Conservation (phyloP, 2,888 invertebrate species). For the Latrodectus hesperus region DNA sequence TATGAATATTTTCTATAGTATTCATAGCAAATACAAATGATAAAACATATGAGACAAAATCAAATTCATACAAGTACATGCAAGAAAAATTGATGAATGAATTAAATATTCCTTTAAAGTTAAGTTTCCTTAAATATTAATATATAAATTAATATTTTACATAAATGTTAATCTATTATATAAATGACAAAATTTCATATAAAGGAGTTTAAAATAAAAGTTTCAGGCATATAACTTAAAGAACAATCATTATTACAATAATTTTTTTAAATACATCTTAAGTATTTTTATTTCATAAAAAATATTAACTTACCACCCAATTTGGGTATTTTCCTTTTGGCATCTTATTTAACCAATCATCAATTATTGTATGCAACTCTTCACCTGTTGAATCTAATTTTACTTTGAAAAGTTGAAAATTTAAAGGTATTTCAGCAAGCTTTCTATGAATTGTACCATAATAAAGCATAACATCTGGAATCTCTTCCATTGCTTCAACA, state of each 20-base stretch:
- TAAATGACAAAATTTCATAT: background rate
- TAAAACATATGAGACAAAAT: too few relatives aligned
- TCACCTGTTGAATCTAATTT: slow-evolving; percentile 72
- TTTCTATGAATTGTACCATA: slow-evolving; percentile 79
- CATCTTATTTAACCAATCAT: slow-evolving; percentile 79
- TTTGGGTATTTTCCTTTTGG: slow-evolving; percentile 77
- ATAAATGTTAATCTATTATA: background rate
- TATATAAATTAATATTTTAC: background rate
- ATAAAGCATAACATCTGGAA: slow-evolving; percentile 75
- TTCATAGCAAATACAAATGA: too few relatives aligned
- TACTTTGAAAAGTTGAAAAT: slow-evolving; percentile 83
- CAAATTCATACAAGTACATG: too few relatives aligned
- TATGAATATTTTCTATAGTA: too few relatives aligned
- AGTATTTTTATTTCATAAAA: background rate
- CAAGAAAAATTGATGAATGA: too few relatives aligned
- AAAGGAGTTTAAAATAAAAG: background rate
- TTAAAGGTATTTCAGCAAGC: slow-evolving; percentile 87
- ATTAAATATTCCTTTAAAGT: too few relatives aligned
- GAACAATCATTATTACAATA: background rate
- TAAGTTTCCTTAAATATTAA: background rate
- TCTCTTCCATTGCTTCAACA: slow-evolving; percentile 51
- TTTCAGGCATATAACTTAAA: background rate
- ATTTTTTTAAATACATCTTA: background rate
- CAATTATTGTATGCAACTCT: slow-evolving; percentile 66
- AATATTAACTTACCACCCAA: slow-evolving; percentile 54